A percentile compares a stretch with the other conserved stretches of the same genome.
phyloP scores from a whole-genome alignment of 2,113 vertebrate genomes.

The Girardinichthys multiradiatus region DNA sequence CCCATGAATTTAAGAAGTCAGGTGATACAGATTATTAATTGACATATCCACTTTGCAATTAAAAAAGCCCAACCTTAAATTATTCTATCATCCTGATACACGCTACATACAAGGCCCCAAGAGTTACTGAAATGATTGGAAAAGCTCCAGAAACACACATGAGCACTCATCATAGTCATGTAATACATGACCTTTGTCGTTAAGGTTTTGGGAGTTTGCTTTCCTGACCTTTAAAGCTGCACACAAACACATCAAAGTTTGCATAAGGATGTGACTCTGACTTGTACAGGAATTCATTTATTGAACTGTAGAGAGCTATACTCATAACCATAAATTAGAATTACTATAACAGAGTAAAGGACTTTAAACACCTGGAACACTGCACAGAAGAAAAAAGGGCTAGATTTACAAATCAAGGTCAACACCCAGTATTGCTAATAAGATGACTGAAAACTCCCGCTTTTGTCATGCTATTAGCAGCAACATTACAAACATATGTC shows the following conservation, averaged over 20 bases:
- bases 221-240: not conserved
- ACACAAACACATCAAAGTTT: constrained; percentile 18
- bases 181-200: not conserved
- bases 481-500: not conserved
- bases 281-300: not conserved
- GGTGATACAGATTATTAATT: no score
- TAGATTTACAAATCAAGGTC: not conserved
- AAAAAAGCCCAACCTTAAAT: no score
- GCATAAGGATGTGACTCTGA: constrained; percentile 77
- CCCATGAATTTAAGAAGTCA: no score
- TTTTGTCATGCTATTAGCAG: not conserved
- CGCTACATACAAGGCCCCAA: no score
- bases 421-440: not conserved
- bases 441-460: not conserved
- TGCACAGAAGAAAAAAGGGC: no score
- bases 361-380: no score
- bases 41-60: no score
- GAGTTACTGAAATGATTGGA: constrained; percentile 1
- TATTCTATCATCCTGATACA: no score
- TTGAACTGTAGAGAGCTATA: no score
- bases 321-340: no score
- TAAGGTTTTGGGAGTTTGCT: constrained; percentile 5
- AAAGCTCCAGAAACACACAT: not conserved
- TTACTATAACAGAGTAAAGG: no score
- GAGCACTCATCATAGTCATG: not conserved